phyloP scores from a whole-genome alignment of 2,113 vertebrate species.

The Python bivittatus region DNA sequence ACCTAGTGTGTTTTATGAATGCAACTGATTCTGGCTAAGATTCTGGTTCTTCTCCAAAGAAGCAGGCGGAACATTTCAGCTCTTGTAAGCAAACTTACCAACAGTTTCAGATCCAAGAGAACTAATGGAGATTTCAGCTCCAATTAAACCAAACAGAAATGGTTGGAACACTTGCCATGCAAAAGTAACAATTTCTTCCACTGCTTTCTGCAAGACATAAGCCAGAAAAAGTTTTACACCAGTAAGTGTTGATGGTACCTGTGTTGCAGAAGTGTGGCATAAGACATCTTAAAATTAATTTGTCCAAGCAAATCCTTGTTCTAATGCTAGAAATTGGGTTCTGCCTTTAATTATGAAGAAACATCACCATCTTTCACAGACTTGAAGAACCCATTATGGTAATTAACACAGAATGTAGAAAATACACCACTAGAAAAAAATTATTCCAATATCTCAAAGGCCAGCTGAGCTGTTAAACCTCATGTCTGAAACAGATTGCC shows the following conservation, averaged over 20 bases:
- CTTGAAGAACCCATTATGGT: neutral
- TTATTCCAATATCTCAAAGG: neutral
- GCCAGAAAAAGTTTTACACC: slow-evolving; percentile 17
- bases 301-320: neutral
- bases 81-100: slow-evolving; percentile 78
- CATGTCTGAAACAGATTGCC: neutral
- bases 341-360: neutral
- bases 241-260: neutral
- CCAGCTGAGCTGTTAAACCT: neutral
- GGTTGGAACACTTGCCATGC: slow-evolving; percentile 91
- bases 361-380: neutral
- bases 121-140: slow-evolving; percentile 86
- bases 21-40: neutral
- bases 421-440: neutral
- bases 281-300: neutral
- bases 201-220: slow-evolving; percentile 74
- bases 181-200: slow-evolving; percentile 80
- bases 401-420: neutral
- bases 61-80: neutral
- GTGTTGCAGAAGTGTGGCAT: neutral
- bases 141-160: slow-evolving; percentile 93
- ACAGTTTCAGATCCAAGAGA: slow-evolving; percentile 83
- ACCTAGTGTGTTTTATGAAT: neutral
- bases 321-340: neutral
- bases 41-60: neutral